Base-by-base conservation (phyloP, 2,888 invertebrate genomes). In the Megalurothrips usitatus region DNA sequence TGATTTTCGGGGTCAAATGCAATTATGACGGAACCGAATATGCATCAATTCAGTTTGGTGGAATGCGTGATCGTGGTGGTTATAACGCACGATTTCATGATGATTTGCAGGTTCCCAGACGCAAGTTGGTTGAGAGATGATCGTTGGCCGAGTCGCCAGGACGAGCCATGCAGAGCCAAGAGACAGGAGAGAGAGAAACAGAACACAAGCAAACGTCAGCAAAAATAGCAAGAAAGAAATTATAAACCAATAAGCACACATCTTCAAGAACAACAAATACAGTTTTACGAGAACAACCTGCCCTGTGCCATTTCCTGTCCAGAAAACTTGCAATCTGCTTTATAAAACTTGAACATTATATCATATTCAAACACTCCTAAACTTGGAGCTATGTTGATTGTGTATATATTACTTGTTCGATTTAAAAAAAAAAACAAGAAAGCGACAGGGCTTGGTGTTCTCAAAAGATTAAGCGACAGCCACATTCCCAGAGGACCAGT, bases 141-240 rank as follows among this genome's bases (percentile, higher is more conserved):
- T 26, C 68, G 68, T 23, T 26, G 68, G 68, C 68, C 68, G 23
- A 75, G 68, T 75, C 68, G 12, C 68, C 68, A 75, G 68, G 68
- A 75, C 68, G 68, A 75, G 68, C 68, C 68, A 75, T 75, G 68
- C 68, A 75, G 68, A 75, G 68, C 68, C 68, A 68, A 75, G 68
- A 75, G 68, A 75, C 68, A 75, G 68, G 68, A 75, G 68, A 75
- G 68, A 75, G 68, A 75, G 68, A 75, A 58, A 75, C 68, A 75
- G 68, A 75, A 75, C 58, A 58, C 68, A 75, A 75, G 68, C 68
- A 75, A 75, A 75, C 23, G 68, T 75, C 68, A 75, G 68, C 68
- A 75, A 75, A 58, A 75, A 26, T 75, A 75, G 68, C 68, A 75
- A 75, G 68, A 75, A 75, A 75, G 68, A 75, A 75, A 75, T 75